phyloP scores from a whole-genome alignment of 1,140 invertebrate genomes.

The Leptoteleia sp. region DNA sequence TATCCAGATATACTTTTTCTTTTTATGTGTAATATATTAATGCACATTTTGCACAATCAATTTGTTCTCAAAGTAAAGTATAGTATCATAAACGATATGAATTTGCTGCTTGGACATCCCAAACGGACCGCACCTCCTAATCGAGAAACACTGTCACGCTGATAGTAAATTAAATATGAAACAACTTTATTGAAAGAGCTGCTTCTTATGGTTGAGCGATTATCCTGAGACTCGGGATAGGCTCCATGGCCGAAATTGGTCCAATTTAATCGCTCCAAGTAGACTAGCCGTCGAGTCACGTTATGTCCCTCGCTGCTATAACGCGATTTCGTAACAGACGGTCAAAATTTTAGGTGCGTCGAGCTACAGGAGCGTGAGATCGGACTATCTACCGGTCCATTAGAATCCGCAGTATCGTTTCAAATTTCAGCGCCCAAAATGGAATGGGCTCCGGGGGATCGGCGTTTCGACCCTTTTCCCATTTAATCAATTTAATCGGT shows the following conservation, averaged over 20 bases:
- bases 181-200: slow-evolving; percentile 61
- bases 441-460: no score
- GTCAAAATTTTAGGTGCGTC: slow-evolving; percentile 45
- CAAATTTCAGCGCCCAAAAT: slow-evolving; percentile 39
- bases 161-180: slow-evolving; percentile 57
- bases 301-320: slow-evolving; percentile 67
- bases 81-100: no score
- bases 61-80: no score
- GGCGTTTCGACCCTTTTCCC: slow-evolving; percentile 2
- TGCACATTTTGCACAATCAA: no score
- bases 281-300: slow-evolving; percentile 60
- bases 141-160: slow-evolving; percentile 41
- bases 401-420: slow-evolving; percentile 50
- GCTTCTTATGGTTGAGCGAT: slow-evolving; percentile 52
- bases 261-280: slow-evolving; percentile 60
- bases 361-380: slow-evolving; percentile 69
- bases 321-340: slow-evolving; percentile 71
- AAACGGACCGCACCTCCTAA: slow-evolving; percentile 20
- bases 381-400: slow-evolving; percentile 55
- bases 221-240: slow-evolving; percentile 23
- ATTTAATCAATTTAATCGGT: slow-evolving; percentile 36
- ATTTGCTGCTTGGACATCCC: background rate
- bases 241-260: slow-evolving; percentile 43
- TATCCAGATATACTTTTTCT: no score
- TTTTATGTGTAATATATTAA: no score